Percentiles rank a stretch among this genome's conserved stretches.
Evolutionary conservation across 2,113 vertebrate species (phyloP).

Genomic region (Chionis minor): DNA sequence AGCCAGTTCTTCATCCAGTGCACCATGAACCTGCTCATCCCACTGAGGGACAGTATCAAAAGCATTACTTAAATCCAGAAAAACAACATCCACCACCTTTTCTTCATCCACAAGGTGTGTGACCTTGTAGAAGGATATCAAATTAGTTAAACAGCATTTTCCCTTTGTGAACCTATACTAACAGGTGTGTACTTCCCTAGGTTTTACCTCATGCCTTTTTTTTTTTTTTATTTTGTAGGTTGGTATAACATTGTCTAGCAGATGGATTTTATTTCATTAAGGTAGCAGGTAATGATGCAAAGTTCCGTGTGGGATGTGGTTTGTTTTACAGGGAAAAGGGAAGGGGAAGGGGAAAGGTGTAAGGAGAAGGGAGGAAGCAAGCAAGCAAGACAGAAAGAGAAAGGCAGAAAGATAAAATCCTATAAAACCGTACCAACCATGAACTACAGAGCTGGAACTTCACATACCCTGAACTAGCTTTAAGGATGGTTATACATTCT

Average conservation of each 20-base stretch:
- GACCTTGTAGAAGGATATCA: not conserved
- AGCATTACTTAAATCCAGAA: not conserved
- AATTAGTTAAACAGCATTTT: not conserved
- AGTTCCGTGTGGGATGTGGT: accelerated
- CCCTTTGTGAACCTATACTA: not conserved
- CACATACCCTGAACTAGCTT: not conserved
- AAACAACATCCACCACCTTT: not conserved
- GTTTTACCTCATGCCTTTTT: not conserved
- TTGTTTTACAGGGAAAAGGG: not conserved
- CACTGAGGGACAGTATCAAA: not conserved
- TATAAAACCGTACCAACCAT: not conserved
- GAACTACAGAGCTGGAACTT: not conserved
- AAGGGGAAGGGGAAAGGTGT: accelerated
- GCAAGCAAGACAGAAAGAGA: not conserved
- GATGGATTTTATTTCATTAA: not conserved
- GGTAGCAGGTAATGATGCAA: not conserved
- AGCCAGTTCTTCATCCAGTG: not conserved
- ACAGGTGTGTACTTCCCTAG: not conserved
- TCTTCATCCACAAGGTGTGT: not conserved
- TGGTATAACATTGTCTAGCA: not conserved
- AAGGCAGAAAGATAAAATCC: not conserved
- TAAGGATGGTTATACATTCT: not conserved
- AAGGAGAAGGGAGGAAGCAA: not conserved
- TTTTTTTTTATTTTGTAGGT: not conserved
- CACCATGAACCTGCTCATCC: accelerated